Conservation (phyloP, 1,140 invertebrate species). For the Nasonia vitripennis region DNA sequence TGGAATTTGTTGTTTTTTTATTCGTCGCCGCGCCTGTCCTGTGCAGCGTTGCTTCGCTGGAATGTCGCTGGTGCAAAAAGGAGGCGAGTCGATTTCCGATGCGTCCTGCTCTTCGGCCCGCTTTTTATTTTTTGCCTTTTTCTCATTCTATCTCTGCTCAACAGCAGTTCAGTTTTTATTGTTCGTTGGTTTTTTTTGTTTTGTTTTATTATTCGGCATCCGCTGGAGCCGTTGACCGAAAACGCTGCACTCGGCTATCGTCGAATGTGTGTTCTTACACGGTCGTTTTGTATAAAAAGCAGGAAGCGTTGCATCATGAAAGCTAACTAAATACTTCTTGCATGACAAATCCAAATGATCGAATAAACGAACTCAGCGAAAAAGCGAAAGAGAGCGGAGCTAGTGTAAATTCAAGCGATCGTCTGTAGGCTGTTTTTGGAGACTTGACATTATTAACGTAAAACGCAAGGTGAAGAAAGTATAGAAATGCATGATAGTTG, state of each 20-base stretch:
- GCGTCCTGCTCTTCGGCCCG: background rate
- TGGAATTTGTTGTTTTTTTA: background rate
- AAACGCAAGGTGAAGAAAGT: constrained; percentile 6
- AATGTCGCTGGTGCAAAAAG: constrained; percentile 35
- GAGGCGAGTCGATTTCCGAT: constrained; percentile 27
- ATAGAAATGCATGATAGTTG: background rate
- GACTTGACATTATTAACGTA: constrained; percentile 35
- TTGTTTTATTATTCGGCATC: background rate
- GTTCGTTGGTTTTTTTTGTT: background rate
- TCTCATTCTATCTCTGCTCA: background rate
- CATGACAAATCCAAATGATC: background rate
- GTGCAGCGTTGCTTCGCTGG: constrained; percentile 10
- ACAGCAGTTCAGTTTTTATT: constrained; percentile 28
- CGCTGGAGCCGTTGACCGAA: background rate
- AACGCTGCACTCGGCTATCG: background rate
- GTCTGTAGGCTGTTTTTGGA: background rate
- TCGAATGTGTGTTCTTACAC: background rate
- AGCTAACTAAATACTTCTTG: background rate
- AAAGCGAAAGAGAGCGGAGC: background rate
- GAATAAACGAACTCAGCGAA: background rate
- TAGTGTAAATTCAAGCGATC: background rate
- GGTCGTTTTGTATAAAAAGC: background rate
- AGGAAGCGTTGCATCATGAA: background rate
- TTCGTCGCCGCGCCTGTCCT: background rate
- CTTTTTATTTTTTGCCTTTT: background rate